These are phyloP conservation scores for Schizopygopsis pylzovi DNA, from an alignment of 2,797 vertebrate genomes.

Conservation along the genomic window DNA sequence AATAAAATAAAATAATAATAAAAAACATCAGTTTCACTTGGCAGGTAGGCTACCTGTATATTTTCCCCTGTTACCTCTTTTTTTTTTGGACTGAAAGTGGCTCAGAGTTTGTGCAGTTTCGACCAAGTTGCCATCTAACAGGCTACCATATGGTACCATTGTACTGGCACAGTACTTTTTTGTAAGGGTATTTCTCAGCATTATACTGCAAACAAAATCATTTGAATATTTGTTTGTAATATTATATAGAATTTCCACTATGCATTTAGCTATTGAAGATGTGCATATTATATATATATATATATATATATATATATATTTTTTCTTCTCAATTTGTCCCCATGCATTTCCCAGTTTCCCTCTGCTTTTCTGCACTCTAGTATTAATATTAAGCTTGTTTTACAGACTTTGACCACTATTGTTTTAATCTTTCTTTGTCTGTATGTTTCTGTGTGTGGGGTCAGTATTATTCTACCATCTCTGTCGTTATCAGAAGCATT, in stretches of 20 bases:
- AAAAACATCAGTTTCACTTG: background rate
- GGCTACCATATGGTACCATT: background rate
- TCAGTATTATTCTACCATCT: conserved; percentile 30
- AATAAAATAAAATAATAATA: no score
- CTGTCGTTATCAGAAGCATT: conserved; percentile 35
- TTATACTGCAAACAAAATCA: background rate
- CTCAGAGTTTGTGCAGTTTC: no score
- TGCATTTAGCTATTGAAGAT: background rate
- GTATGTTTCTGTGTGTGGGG: conserved; percentile 9
- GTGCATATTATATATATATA: no score
- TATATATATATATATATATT: no score
- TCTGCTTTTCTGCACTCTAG: background rate
- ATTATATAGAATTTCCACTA: background rate
- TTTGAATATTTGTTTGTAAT: background rate
- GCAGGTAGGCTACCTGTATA: no score
- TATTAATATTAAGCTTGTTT: background rate
- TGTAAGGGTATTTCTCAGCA: no score
- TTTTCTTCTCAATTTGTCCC: background rate
- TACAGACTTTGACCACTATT: background rate
- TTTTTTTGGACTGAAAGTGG: background rate
- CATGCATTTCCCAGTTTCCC: background rate
- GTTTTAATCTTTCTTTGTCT: background rate
- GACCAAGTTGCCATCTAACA: background rate
- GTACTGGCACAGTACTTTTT: background rate
- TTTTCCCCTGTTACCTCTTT: background rate